These are phyloP conservation scores for Brachystomella parvula DNA, from an alignment of 1,140 invertebrate species.

Conservation along the genomic window DNA sequence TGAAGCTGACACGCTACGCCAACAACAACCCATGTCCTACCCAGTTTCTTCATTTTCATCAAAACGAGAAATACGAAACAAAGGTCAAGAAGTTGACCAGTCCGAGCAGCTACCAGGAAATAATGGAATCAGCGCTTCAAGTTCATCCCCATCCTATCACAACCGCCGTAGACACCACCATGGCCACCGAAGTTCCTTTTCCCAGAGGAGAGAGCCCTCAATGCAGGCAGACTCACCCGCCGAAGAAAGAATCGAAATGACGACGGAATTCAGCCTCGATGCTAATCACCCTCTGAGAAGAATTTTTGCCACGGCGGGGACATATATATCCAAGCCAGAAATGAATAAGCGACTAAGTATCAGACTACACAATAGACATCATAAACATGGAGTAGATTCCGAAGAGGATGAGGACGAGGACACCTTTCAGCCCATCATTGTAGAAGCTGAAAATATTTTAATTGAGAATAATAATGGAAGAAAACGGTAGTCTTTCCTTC, in stretches of 20 bases:
- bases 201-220: neutral
- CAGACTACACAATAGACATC: too few species aligned
- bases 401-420: neutral
- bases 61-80: too few species aligned
- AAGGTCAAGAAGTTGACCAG: too few species aligned
- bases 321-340: neutral
- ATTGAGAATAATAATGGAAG: neutral
- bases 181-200: slow-evolving; percentile 9
- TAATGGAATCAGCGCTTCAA: too few species aligned
- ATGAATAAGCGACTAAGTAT: neutral
- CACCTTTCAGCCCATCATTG: neutral
- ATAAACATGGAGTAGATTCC: neutral
- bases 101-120: too few species aligned
- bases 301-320: slow-evolving; percentile 30
- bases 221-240: neutral
- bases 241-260: neutral
- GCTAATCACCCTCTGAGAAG: slow-evolving; percentile 32
- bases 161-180: slow-evolving; percentile 20
- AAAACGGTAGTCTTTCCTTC: neutral
- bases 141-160: too few species aligned
- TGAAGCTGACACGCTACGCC: neutral
- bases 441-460: neutral
- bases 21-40: slow-evolving; percentile 8
- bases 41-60: slow-evolving; percentile 11
- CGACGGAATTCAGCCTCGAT: slow-evolving; percentile 20